Conservation (phyloP, 2,113 vertebrate genomes). For the Sus scrofa region T2T-Sscrofa CM000814.6:45862001-45862500, state of each 20-base stretch:
- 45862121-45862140: not conserved
- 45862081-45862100: not conserved
- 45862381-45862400: not conserved
- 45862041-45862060: not conserved
- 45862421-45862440: not conserved
- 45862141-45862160: not conserved
- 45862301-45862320: not conserved
- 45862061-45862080: not conserved
- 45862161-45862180: not conserved
- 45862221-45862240: not conserved
- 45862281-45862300: not conserved
- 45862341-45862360: not conserved
- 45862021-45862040: not conserved
- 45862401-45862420: not conserved
- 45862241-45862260: not conserved
- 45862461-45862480: not conserved
- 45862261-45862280: not conserved
- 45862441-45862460: not conserved
- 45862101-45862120: not conserved
- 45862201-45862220: not conserved
- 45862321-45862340: not conserved
- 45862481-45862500: not conserved
- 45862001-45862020: not conserved
- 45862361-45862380: not conserved
- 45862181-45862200: not conserved